Percentiles rank a stretch among this genome's conserved stretches.
Evolutionary conservation across 2,113 vertebrate species (phyloP).

Genomic region (Chiloscyllium plagiosum): DNA sequence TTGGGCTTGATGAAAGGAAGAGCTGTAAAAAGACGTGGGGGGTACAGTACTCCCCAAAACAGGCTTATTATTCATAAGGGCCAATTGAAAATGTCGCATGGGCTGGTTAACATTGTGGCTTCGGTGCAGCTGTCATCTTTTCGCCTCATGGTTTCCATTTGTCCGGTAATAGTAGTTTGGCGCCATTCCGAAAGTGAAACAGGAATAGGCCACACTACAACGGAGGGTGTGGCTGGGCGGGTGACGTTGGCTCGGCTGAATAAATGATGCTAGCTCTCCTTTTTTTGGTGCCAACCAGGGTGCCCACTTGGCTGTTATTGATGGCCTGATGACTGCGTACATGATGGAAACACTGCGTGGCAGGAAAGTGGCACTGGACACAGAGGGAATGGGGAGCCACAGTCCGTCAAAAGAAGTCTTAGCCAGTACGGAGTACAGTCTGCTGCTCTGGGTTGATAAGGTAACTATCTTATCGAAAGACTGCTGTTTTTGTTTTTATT

Average conservation of each 20-base stretch:
- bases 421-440: constrained; percentile 63
- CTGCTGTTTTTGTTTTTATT: background rate
- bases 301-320: constrained; percentile 76
- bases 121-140: background rate
- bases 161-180: background rate
- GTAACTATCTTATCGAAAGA: constrained; percentile 51
- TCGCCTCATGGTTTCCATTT: background rate
- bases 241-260: background rate
- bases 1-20: background rate
- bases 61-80: no score
- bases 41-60: background rate
- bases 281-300: constrained; percentile 54
- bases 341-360: constrained; percentile 68
- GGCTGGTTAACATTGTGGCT: background rate
- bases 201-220: no score
- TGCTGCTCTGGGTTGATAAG: constrained; percentile 75
- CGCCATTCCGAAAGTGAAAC: background rate
- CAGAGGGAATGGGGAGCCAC: constrained; percentile 49
- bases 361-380: constrained; percentile 50
- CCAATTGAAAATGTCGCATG: background rate
- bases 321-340: constrained; percentile 72
- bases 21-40: background rate
- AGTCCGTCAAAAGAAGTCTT: constrained; percentile 38
- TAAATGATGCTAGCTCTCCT: background rate
- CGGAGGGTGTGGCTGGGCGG: background rate